Base-by-base conservation (phyloP, 1,140 invertebrate genomes). In the Orius insidiosus region DNA sequence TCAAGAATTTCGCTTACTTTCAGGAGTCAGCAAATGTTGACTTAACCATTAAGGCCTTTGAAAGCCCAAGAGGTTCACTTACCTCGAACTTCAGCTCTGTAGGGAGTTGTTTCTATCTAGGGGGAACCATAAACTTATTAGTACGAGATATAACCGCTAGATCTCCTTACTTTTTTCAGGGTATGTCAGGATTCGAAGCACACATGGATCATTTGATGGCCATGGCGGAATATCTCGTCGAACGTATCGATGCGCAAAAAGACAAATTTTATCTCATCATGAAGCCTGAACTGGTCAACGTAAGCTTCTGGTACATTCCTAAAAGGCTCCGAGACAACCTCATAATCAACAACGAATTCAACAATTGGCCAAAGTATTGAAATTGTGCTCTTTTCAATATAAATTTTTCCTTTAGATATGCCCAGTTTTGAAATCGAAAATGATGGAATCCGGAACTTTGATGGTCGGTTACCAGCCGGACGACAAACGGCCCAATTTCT, bases 401-500 rank as follows among this genome's bases (percentile, higher is more conserved):
- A 36, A 36, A 3, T 9, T 36, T 36, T n/a, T 36, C 35, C 35
- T 53, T 8, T 58, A 95, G 87, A 79, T 95, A 38, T 92, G 88
- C 32, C 89, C 94, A 14, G 79, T 85, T 48, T 69, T 99, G 53
- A 98, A 98, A 64, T 83, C 80, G 0, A 70, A 80, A 48, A 98
- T 99, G 95, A 98, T 98, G 93, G 79, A 93, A 62, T 64, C 80
- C 35, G 95, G 95, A 9, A 94, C 88, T 0, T 63, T 96, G 24
- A 98, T 99, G 93, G 84, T 98, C 3, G 87, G 90, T 38, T 98
- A 98, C 64, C 93, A 98, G 63, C 94, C 94, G 0, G 78, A 92
- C 52, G 87, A 90, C 56, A 71, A 83, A 37, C 71, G 79, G 54
- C 92, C 90, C 30, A 98, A 98, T 66, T 98, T 98, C 76, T 99